Conservation (phyloP, 2,797 vertebrate genomes). For the Anguilla obscura region DNA sequence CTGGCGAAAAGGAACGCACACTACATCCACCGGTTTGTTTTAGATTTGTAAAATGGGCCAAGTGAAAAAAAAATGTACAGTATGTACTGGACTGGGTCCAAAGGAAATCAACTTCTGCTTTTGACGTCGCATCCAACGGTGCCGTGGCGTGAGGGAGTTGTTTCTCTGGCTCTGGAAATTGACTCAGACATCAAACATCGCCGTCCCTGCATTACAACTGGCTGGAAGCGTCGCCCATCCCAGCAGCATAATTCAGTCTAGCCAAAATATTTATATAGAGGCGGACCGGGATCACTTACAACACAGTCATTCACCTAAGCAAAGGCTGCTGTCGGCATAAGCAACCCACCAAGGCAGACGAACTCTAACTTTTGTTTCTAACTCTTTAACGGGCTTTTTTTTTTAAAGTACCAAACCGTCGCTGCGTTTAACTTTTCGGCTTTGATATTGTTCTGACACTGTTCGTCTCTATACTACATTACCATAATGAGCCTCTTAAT, state of each 20-base stretch:
- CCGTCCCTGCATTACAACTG: slow-evolving; percentile 75
- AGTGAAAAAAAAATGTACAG: not conserved
- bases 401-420: not conserved
- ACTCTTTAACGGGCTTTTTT: not conserved
- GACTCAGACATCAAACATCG: slow-evolving; percentile 68
- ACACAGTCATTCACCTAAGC: slow-evolving; percentile 73
- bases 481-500: slow-evolving; percentile 64
- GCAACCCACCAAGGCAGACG: not conserved
- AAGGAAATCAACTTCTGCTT: slow-evolving; percentile 1
- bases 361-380: slow-evolving; percentile 3
- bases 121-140: slow-evolving; percentile 23
- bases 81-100: not conserved
- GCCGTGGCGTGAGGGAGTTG: slow-evolving; percentile 17
- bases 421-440: not conserved
- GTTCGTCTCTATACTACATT: slow-evolving; percentile 19
- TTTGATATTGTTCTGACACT: slow-evolving; percentile 2
- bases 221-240: slow-evolving; percentile 78
- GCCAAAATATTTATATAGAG: slow-evolving; percentile 82
- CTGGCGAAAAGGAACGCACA: not conserved
- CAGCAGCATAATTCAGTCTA: slow-evolving; percentile 77
- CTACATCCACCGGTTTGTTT: not conserved
- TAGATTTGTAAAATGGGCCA: not conserved
- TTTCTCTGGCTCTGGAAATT: slow-evolving; percentile 72
- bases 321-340: slow-evolving; percentile 49
- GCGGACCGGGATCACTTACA: slow-evolving; percentile 75